phyloP scores from a whole-genome alignment of 1,140 invertebrate species.

The Atta texana region DNA sequence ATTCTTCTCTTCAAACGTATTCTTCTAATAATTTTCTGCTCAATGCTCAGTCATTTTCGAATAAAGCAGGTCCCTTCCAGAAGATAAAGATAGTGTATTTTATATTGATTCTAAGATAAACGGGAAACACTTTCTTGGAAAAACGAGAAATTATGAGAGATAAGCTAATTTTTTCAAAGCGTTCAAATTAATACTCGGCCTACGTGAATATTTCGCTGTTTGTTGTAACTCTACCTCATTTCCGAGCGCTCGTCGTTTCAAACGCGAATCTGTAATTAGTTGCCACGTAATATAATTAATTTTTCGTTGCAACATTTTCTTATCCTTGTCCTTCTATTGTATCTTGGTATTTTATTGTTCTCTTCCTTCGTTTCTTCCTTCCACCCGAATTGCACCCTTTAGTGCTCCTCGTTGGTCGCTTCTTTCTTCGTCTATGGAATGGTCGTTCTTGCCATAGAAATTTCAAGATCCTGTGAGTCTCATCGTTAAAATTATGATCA shows the following conservation, averaged over 20 bases:
- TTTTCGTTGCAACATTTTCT: slow-evolving; percentile 61
- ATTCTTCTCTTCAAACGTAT: slow-evolving; percentile 47
- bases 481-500: slow-evolving; percentile 69
- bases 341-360: slow-evolving; percentile 3
- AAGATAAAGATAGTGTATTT: background rate
- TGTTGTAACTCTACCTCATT: background rate
- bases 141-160: slow-evolving; percentile 27
- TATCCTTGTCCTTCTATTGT: background rate
- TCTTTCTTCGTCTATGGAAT: slow-evolving; percentile 42
- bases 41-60: slow-evolving; percentile 12
- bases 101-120: background rate
- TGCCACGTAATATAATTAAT: slow-evolving; percentile 77
- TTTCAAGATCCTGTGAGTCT: slow-evolving; percentile 33
- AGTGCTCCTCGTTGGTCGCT: background rate
- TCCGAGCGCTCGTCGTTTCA: background rate
- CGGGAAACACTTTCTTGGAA: slow-evolving; percentile 15
- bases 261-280: slow-evolving; percentile 68
- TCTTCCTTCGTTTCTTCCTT: background rate
- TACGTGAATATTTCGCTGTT: slow-evolving; percentile 52
- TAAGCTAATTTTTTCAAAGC: slow-evolving; percentile 35
- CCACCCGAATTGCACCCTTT: background rate
- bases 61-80: slow-evolving; percentile 6
- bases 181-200: background rate
- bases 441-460: slow-evolving; percentile 40
- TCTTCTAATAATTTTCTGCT: slow-evolving; percentile 56